Percentiles rank a stretch among this genome's conserved stretches.
phyloP scores from a whole-genome alignment of 2,888 invertebrate species.

The Cheilosia vulpina region DNA sequence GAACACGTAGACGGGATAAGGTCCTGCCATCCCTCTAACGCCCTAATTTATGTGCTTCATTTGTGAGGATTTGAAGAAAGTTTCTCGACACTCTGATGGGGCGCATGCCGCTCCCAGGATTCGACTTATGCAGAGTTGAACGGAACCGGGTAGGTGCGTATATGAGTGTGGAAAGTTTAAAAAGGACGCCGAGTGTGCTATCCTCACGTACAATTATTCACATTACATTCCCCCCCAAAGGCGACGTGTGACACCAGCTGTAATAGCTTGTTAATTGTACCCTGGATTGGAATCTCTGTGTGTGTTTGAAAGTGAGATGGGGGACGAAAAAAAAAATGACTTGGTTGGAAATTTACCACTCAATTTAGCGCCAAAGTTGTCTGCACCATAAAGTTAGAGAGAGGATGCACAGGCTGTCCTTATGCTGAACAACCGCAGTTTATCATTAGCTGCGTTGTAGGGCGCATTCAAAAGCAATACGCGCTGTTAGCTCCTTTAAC shows the following conservation, averaged over 20 bases:
- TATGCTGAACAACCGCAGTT: slow-evolving; percentile 10
- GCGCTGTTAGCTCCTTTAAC: not conserved
- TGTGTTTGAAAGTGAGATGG: slow-evolving; percentile 2
- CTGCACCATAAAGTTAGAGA: not conserved
- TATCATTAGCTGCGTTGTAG: slow-evolving; percentile 1
- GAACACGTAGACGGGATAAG: slow-evolving; percentile 72
- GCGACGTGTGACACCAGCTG: slow-evolving; percentile 62
- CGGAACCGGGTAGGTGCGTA: slow-evolving; percentile 44
- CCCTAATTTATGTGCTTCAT: slow-evolving; percentile 74
- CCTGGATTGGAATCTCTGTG: slow-evolving; percentile 33
- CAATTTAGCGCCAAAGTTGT: slow-evolving; percentile 53
- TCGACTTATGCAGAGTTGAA: not conserved
- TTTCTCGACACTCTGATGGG: slow-evolving; percentile 52
- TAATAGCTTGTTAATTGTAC: slow-evolving; percentile 72
- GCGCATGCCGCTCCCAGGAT: slow-evolving; percentile 2
- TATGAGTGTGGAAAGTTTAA: slow-evolving; percentile 40
- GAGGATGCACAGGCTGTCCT: slow-evolving; percentile 6
- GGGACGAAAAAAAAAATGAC: slow-evolving; percentile 27
- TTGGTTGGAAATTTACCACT: slow-evolving; percentile 43
- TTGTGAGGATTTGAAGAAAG: slow-evolving; percentile 73
- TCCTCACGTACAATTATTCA: slow-evolving; percentile 64
- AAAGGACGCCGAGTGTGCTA: slow-evolving; percentile 39
- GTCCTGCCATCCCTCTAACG: slow-evolving; percentile 69
- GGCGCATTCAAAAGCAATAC: not conserved
- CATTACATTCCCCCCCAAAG: slow-evolving; percentile 34